Base-by-base conservation (phyloP, 1,140 invertebrate species). In the Hyles euphorbiae region DNA sequence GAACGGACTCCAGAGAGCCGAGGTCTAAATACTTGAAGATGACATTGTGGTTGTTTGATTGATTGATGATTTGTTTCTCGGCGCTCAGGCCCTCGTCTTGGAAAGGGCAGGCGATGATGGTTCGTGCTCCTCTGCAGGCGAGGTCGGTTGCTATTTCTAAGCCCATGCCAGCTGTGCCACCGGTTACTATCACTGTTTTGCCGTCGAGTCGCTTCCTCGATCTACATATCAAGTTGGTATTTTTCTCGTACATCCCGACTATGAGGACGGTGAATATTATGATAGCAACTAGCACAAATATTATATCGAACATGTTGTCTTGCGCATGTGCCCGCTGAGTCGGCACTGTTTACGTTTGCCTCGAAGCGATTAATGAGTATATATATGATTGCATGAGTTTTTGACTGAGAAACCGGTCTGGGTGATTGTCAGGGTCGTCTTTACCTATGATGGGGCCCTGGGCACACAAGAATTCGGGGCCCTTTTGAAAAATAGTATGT, bases 81-180 rank as follows among this genome's bases (percentile, higher is more conserved):
- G 80, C 90, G 36, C 74, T 58, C 12, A 85, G 72, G 10, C 89
- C 91, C 68, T 88, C 89, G 4, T 88, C 71, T 54, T 84, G 64
- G 69, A 89, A 88, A 12, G 91, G 81, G 78, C 95, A 96, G 7
- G 94, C 95, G 78, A 96, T 89, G 47, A 95, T 91, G n/a, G 96
- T 92, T 72, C 90, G 91, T 2, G 94, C 95, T 22, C 93, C 91
- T 71, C 92, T 74, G 65, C 83, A 89, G 2, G 94, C 95, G 56
- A 96, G 85, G 61, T 93, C 92, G 55, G 80, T 72, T 0, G 92
- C 93, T 43, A 94, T 93, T 79, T 94, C 93, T 83, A 93, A 93
- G 3, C 96, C 96, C 79, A 98, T 96, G 2, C 96, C 96, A 50
- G 92, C 92, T 76, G 95, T 96, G 3, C 93, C 92, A 51, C 96